Conservation (phyloP, 2,797 vertebrate species). For the Acanthurus tractus region DNA sequence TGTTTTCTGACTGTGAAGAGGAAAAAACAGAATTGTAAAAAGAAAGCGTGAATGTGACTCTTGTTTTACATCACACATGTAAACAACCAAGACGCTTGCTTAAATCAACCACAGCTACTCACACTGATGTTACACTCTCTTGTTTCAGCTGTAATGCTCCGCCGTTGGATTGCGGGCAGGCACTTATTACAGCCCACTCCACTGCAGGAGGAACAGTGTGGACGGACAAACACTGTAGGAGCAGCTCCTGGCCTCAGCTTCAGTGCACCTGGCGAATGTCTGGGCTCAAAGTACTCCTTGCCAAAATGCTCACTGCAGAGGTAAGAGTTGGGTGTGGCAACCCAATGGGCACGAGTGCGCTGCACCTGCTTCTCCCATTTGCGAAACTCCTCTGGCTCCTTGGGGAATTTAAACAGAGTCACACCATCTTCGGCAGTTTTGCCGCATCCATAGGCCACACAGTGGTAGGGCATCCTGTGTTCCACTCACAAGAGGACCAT, state of each 20-base stretch:
- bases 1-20: slow-evolving; percentile 48
- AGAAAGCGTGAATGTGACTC: neutral
- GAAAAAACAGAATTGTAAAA: neutral
- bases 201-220: slow-evolving; percentile 70
- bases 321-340: slow-evolving; percentile 75
- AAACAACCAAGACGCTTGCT: neutral
- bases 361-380: slow-evolving; percentile 89
- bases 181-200: slow-evolving; percentile 70
- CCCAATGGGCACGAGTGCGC: slow-evolving; percentile 79
- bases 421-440: slow-evolving; percentile 81
- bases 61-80: neutral
- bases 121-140: slow-evolving; percentile 48
- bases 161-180: slow-evolving; percentile 67
- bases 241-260: slow-evolving; percentile 80
- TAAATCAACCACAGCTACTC: slow-evolving; percentile 43
- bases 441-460: slow-evolving; percentile 85
- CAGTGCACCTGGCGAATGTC: slow-evolving; percentile 39
- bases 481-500: neutral
- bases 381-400: slow-evolving; percentile 75
- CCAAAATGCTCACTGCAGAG: slow-evolving; percentile 87
- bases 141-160: slow-evolving; percentile 32
- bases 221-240: slow-evolving; percentile 84
- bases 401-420: slow-evolving; percentile 84
- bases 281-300: slow-evolving; percentile 83
- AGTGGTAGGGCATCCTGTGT: slow-evolving; percentile 81